phyloP scores from a whole-genome alignment of 2,113 vertebrate genomes.

The Cyphomyrus discorhynchus region DNA sequence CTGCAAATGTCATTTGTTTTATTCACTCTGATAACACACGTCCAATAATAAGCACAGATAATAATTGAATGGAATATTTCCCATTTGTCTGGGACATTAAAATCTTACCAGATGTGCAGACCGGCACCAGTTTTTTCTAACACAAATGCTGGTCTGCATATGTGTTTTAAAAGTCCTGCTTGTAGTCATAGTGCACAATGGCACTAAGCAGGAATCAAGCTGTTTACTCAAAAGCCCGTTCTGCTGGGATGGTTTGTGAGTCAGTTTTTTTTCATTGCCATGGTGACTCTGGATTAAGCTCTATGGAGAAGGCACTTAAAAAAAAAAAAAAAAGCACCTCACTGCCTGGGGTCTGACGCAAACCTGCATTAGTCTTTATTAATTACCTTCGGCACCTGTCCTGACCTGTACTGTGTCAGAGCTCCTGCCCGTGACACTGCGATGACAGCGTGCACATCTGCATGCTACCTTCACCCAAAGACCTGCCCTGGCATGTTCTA shows the following conservation, averaged over 20 bases:
- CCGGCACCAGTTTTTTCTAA: neutral
- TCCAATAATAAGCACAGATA: neutral
- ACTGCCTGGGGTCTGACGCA: neutral
- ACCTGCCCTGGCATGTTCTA: neutral
- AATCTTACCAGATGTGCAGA: neutral
- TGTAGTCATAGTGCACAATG: neutral
- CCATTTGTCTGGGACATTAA: neutral
- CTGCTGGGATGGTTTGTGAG: neutral
- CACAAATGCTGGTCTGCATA: neutral
- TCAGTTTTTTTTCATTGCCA: slow-evolving; percentile 16
- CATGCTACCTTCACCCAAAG: neutral
- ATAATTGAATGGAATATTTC: neutral
- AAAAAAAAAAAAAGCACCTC: no score
- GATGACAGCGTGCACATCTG: neutral
- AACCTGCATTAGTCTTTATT: slow-evolving; percentile 1
- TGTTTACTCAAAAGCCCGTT: neutral
- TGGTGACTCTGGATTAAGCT: slow-evolving; percentile 13
- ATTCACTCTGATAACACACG: neutral
- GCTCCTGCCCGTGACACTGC: neutral
- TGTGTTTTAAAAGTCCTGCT: neutral
- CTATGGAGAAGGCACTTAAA: no score
- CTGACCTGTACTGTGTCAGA: neutral
- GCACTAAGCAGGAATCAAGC: neutral
- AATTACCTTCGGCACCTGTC: neutral
- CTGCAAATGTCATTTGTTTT: neutral